Evolutionary conservation across 2,797 vertebrate genomes (phyloP), one percentile per base, ranked within the genome.

Genomic region (Emys orbicularis): DNA sequence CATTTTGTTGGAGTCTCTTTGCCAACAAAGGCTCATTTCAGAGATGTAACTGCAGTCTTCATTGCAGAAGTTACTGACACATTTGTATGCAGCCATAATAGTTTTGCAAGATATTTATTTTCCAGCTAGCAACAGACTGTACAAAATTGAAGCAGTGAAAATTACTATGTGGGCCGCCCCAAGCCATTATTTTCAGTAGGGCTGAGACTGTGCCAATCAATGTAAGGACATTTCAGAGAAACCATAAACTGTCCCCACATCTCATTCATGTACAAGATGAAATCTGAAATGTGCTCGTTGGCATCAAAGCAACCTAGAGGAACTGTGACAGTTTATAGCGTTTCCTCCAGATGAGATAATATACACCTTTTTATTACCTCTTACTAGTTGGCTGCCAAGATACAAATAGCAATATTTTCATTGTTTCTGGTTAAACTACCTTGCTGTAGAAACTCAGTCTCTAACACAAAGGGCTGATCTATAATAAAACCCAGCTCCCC

Each of bases 281-380:
- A 96, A 91, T 79, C 44, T 88, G 93, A 97, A 97, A 91, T 90
- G 83, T 87, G 87, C 89, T 96, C 27, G 87, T 95, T 94, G 82
- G 92, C 93, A 94, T 74, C 23, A 92, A 81, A 97, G 59, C 25
- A 86, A 86, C 29, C 61, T 88, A 86, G 91, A 98, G 34, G 87
- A 97, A 88, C 77, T 92, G 57, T 44, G 88, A 87, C 56, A 94
- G 31, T 94, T 97, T 56, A 95, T 18, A 90, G 79, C 68, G 53
- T 90, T 97, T 96, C 93, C 96, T 95, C 76, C 1, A 92, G 84
- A 85, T 95, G 90, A 96, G 85, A 89, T 90, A 96, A 97, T 92
- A 84, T 25, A 50, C 44, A 79, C 11, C 92, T 93, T 89, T 27
- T 88, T 94, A 68, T 3, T 94, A 84, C 19, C 50, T 90, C n/a